Conservation (phyloP, 2,797 vertebrate genomes). For the Lutjanus argentimaculatus region DNA sequence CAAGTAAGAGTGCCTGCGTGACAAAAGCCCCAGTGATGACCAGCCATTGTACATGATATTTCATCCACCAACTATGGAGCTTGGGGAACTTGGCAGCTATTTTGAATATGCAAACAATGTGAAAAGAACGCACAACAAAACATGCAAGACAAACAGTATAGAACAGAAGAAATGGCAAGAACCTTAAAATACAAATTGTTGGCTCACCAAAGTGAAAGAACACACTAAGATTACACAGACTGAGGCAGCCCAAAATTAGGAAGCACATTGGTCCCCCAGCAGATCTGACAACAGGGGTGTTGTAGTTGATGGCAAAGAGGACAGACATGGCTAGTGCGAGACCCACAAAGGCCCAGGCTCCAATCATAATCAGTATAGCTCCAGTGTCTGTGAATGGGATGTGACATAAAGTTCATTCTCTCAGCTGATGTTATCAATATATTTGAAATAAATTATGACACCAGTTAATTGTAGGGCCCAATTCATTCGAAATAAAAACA, state of each 20-base stretch:
- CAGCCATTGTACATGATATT: slow-evolving; percentile 50
- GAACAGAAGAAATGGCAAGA: slow-evolving; percentile 79
- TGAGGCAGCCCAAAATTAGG: slow-evolving; percentile 87
- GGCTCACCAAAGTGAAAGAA: slow-evolving; percentile 87
- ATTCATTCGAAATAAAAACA: no score
- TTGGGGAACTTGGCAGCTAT: slow-evolving; percentile 82
- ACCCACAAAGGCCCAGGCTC: slow-evolving; percentile 65
- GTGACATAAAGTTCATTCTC: no score
- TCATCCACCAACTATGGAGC: slow-evolving; percentile 82
- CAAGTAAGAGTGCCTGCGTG: slow-evolving; percentile 73
- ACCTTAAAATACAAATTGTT: slow-evolving; percentile 73
- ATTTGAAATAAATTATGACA: no score
- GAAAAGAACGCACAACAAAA: slow-evolving; percentile 88
- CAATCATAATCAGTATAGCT: slow-evolving; percentile 76
- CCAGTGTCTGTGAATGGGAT: slow-evolving; percentile 75
- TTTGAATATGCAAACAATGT: slow-evolving; percentile 91
- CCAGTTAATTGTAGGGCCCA: no score
- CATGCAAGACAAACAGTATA: slow-evolving; percentile 87
- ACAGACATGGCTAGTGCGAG: slow-evolving; percentile 68
- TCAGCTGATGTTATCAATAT: no score
- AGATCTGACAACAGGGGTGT: slow-evolving; percentile 89
- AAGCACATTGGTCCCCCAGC: slow-evolving; percentile 89
- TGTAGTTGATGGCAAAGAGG: slow-evolving; percentile 83
- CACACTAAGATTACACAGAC: slow-evolving; percentile 76
- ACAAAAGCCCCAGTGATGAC: slow-evolving; percentile 75